Percentiles rank a stretch among this genome's conserved stretches.
Evolutionary conservation across 2,888 invertebrate genomes (phyloP).

Genomic region (Parnassius apollo): DNA sequence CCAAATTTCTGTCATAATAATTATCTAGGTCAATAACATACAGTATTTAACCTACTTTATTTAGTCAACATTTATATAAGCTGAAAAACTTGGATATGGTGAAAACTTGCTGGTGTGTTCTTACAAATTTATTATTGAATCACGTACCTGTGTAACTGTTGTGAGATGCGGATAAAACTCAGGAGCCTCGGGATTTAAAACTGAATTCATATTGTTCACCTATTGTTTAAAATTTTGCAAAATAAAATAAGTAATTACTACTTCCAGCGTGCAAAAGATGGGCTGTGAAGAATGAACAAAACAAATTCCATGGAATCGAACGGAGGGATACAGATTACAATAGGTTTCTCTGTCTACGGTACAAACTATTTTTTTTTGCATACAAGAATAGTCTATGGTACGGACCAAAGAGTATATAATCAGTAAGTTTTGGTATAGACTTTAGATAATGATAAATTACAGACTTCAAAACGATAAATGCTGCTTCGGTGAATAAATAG

Average conservation of each 20-base stretch:
- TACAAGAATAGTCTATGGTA: no score
- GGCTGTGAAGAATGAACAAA: slow-evolving; percentile 36
- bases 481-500: no score
- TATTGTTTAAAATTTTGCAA: slow-evolving; percentile 33
- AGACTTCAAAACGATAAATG: no score
- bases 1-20: slow-evolving; percentile 12
- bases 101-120: slow-evolving; percentile 49
- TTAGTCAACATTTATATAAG: slow-evolving; percentile 14
- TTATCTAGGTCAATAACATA: slow-evolving; percentile 29
- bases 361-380: no score
- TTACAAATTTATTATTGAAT: slow-evolving; percentile 33
- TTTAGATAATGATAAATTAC: no score
- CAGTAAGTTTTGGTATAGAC: no score
- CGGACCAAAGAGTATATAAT: no score
- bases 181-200: slow-evolving; percentile 67
- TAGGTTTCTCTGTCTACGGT: no score
- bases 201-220: slow-evolving; percentile 56
- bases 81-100: slow-evolving; percentile 26
- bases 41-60: slow-evolving; percentile 28
- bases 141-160: slow-evolving; percentile 58
- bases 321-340: not conserved
- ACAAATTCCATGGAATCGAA: slow-evolving; percentile 12
- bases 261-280: slow-evolving; percentile 38
- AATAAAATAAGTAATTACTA: slow-evolving; percentile 34
- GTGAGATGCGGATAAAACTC: slow-evolving; percentile 62